Evolutionary conservation across 2,113 vertebrate species (phyloP).

Genomic region (Eclectus roratus): DNA sequence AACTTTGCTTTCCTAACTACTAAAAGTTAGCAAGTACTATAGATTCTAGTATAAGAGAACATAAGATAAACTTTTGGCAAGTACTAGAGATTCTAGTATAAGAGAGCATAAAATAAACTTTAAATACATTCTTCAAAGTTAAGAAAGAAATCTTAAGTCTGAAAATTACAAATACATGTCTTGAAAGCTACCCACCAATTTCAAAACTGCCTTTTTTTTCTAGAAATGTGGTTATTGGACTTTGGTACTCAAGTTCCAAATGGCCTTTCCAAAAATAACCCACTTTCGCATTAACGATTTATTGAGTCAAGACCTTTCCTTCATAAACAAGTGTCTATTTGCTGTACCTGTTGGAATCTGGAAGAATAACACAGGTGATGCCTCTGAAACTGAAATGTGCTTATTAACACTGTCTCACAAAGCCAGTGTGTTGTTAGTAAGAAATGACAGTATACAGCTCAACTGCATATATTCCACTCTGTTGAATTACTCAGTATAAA

Average conservation of each 20-base stretch:
- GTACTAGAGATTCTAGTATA: neutral
- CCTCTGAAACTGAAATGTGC: slow-evolving; percentile 56
- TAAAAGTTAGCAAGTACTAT: neutral
- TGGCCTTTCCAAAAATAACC: neutral
- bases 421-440: slow-evolving; percentile 24
- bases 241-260: neutral
- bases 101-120: neutral
- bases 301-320: slow-evolving; percentile 36
- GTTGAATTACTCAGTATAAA: slow-evolving; percentile 59
- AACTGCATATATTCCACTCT: slow-evolving; percentile 41
- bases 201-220: neutral
- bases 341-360: slow-evolving; percentile 27
- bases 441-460: slow-evolving; percentile 29
- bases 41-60: neutral
- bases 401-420: slow-evolving; percentile 56
- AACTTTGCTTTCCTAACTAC: neutral
- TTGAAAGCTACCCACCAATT: neutral
- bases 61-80: neutral
- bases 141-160: neutral
- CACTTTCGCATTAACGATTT: slow-evolving; percentile 43
- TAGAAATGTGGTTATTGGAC: neutral
- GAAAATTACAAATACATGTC: neutral
- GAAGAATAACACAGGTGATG: slow-evolving; percentile 43
- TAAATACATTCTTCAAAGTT: neutral
- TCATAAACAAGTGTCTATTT: slow-evolving; percentile 52